Percentiles rank a stretch among this genome's conserved stretches.
phyloP scores from a whole-genome alignment of 2,797 vertebrate species.

The Tokudaia muenninki region DNA sequence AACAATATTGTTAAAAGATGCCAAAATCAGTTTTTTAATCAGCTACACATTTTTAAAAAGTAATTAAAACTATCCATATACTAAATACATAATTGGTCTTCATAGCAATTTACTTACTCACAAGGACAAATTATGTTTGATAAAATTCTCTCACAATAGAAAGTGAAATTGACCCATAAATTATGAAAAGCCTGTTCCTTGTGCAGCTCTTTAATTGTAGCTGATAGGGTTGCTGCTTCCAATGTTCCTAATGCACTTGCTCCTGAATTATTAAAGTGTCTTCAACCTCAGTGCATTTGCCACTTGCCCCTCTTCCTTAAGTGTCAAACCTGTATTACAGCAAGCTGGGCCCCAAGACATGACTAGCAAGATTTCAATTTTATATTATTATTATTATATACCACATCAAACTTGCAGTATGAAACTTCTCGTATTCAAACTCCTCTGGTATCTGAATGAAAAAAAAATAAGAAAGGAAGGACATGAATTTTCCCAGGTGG shows the following conservation, averaged over 20 bases:
- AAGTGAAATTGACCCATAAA: conserved; percentile 85
- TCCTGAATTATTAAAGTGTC: conserved; percentile 88
- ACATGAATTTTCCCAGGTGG: not conserved
- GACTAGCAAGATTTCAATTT: conserved; percentile 6
- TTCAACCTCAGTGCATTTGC: conserved; percentile 62
- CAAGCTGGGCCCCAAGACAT: conserved; percentile 57
- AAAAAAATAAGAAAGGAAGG: not conserved
- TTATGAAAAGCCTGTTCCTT: conserved; percentile 82
- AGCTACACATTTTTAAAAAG: conserved; percentile 52
- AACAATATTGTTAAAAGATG: not conserved
- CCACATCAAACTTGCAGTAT: not conserved
- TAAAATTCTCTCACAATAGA: conserved; percentile 77
- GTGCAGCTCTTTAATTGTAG: conserved; percentile 71
- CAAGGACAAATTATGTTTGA: conserved; percentile 62
- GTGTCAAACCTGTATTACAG: conserved; percentile 50
- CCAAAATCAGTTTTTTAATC: not conserved
- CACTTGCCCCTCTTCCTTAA: conserved; percentile 68
- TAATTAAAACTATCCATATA: conserved; percentile 13
- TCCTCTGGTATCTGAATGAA: not conserved
- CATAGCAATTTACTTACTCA: conserved; percentile 73
- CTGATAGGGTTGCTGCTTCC: conserved; percentile 75
- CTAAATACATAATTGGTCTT: conserved; percentile 70
- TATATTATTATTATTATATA: not conserved
- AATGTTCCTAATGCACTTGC: conserved; percentile 84
- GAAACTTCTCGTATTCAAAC: not conserved